Evolutionary conservation across 2,888 invertebrate species (phyloP).

Genomic region (Dilophus febrilis): DNA sequence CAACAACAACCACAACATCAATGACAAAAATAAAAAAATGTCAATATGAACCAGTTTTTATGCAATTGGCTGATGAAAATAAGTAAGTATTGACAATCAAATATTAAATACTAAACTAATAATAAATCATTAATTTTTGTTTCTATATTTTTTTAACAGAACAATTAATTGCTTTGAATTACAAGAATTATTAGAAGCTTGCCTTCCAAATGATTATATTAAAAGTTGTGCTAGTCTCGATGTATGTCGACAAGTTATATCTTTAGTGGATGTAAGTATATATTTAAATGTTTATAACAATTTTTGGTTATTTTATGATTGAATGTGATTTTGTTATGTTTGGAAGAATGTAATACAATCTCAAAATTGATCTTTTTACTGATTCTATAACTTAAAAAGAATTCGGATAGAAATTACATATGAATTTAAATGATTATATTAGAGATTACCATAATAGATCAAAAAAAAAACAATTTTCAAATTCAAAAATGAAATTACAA

Average conservation of each 20-base stretch:
- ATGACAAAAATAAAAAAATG: slow-evolving; percentile 28
- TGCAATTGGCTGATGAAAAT: slow-evolving; percentile 81
- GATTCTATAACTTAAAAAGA: no score
- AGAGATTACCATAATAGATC: no score
- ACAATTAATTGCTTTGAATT: slow-evolving; percentile 83
- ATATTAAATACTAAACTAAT: background rate
- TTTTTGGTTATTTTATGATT: background rate
- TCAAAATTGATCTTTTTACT: no score
- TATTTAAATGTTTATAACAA: background rate
- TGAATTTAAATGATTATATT: no score
- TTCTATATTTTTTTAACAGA: slow-evolving; percentile 22
- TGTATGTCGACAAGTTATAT: slow-evolving; percentile 77
- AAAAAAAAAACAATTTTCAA: no score
- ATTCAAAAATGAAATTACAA: no score
- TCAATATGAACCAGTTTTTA: slow-evolving; percentile 78
- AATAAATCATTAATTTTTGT: background rate
- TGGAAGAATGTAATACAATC: no score
- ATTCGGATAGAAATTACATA: no score
- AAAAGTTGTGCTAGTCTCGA: slow-evolving; percentile 86
- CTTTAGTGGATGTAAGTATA: slow-evolving; percentile 74
- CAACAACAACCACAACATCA: no score
- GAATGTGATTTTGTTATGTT: no score
- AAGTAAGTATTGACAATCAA: slow-evolving; percentile 15
- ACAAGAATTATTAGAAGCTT: slow-evolving; percentile 76
- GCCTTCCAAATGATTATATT: slow-evolving; percentile 84